These are phyloP conservation scores for Ostrea denselamellosa DNA, from an alignment of 1,140 invertebrate genomes.

Conservation along the genomic window DNA sequence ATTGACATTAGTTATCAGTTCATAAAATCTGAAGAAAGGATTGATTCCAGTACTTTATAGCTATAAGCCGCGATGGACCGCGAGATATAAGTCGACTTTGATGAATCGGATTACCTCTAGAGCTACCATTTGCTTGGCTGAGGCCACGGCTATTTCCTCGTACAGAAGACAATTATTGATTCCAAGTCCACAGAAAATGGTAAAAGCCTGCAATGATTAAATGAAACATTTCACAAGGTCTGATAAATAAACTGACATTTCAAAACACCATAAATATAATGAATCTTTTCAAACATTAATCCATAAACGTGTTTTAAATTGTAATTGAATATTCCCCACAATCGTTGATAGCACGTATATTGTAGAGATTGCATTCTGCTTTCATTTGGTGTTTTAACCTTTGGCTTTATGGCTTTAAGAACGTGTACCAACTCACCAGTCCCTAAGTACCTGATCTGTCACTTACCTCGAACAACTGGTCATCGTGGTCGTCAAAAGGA, in stretches of 20 bases:
- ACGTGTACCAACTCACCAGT: too few species aligned
- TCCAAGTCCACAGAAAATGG: conserved; percentile 96
- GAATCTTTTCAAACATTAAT: too few species aligned
- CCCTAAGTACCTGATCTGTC: neutral
- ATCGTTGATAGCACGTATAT: too few species aligned
- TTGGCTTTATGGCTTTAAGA: too few species aligned
- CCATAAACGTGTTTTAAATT: too few species aligned
- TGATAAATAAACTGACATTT: neutral
- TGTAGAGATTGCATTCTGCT: too few species aligned
- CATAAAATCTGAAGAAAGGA: conserved; percentile 28
- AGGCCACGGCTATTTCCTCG: conserved; percentile 86
- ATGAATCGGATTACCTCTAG: conserved; percentile 87
- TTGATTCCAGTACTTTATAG: conserved; percentile 17
- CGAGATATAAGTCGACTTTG: conserved; percentile 18
- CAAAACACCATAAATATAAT: neutral
- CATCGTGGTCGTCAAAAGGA: conserved; percentile 92
- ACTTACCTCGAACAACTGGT: conserved; percentile 83
- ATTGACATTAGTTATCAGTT: conserved; percentile 22
- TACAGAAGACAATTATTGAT: conserved; percentile 99
- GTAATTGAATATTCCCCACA: too few species aligned
- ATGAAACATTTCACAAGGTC: neutral
- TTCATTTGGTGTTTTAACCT: too few species aligned
- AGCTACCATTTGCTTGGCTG: conserved; percentile 97
- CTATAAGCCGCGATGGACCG: conserved; percentile 14
- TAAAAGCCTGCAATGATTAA: conserved; percentile 94